phyloP scores from a whole-genome alignment of 2,888 invertebrate genomes.

The Phasia obesa region DNA sequence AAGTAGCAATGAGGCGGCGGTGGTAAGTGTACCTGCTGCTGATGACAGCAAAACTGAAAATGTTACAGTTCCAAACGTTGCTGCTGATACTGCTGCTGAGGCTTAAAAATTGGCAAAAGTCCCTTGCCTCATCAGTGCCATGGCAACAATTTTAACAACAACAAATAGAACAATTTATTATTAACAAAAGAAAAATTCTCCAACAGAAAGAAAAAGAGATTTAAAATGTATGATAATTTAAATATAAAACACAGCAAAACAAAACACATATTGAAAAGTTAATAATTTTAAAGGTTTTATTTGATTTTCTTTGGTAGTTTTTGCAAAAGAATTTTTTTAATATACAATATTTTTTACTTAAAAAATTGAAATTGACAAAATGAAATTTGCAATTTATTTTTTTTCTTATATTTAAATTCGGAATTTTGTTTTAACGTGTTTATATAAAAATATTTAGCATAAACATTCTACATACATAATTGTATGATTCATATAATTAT shows the following conservation, averaged over 20 bases:
- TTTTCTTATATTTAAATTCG: constrained; percentile 18
- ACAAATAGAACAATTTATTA: constrained; percentile 63
- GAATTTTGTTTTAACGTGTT: not conserved
- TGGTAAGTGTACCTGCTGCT: not conserved
- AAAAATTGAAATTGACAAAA: not conserved
- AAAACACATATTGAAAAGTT: not conserved
- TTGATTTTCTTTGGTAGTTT: constrained; percentile 9
- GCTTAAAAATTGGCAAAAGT: constrained; percentile 41
- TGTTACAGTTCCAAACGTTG: not conserved
- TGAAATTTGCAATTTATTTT: constrained; percentile 10
- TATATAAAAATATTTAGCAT: not conserved
- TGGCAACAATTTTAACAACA: constrained; percentile 34
- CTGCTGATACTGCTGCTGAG: constrained; percentile 33
- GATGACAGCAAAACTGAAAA: constrained; percentile 6
- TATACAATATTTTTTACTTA: not conserved
- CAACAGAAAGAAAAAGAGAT: constrained; percentile 42
- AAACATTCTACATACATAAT: constrained; percentile 1
- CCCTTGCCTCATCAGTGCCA: constrained; percentile 27
- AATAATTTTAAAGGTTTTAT: constrained; percentile 6
- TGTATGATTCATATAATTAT: constrained; percentile 19
- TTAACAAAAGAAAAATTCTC: constrained; percentile 53
- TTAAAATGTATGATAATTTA: constrained; percentile 59
- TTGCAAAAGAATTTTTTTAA: not conserved
- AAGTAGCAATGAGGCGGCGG: not conserved
- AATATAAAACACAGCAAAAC: constrained; percentile 29